Evolutionary conservation across 1,140 invertebrate genomes (phyloP).

Genomic region (Orius laevigatus): DNA sequence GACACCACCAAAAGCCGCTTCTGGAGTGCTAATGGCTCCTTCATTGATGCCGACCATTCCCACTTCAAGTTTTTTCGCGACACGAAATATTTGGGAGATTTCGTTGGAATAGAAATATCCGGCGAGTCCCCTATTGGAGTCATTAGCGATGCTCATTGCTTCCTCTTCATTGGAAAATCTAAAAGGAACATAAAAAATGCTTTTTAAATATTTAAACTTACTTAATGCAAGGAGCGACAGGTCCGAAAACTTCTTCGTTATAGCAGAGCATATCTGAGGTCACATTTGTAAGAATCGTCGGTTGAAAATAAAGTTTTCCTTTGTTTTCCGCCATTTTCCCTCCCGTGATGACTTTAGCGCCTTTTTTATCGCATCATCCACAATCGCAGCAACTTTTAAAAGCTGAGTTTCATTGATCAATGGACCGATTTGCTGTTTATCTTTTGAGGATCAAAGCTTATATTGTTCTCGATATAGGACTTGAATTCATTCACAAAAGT

Average conservation of each 20-base stretch:
- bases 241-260: conserved; percentile 90
- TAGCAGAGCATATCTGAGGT: conserved; percentile 66
- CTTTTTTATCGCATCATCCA: conserved; percentile 75
- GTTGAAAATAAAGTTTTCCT: conserved; percentile 75
- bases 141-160: conserved; percentile 65
- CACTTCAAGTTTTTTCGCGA: conserved; percentile 69
- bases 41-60: conserved; percentile 98
- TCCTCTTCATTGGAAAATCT: conserved; percentile 82
- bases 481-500: conserved; percentile 64
- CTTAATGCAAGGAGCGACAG: conserved; percentile 71
- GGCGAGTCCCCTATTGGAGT: conserved; percentile 53
- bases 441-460: conserved; percentile 36
- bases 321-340: conserved; percentile 47
- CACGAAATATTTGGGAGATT: conserved; percentile 80
- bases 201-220: conserved; percentile 24
- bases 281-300: conserved; percentile 75
- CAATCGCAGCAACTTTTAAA: conserved; percentile 57
- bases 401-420: conserved; percentile 80
- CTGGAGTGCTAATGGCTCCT: conserved; percentile 77
- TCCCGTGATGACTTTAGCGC: conserved; percentile 68
- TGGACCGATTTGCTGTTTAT: conserved; percentile 43
- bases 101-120: conserved; percentile 90
- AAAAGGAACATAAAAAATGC: neutral
- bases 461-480: conserved; percentile 61
- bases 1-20: conserved; percentile 89